Conservation (phyloP, 64 coral and sea anemone genomes). For the Pachyseris speciosa region DNA sequence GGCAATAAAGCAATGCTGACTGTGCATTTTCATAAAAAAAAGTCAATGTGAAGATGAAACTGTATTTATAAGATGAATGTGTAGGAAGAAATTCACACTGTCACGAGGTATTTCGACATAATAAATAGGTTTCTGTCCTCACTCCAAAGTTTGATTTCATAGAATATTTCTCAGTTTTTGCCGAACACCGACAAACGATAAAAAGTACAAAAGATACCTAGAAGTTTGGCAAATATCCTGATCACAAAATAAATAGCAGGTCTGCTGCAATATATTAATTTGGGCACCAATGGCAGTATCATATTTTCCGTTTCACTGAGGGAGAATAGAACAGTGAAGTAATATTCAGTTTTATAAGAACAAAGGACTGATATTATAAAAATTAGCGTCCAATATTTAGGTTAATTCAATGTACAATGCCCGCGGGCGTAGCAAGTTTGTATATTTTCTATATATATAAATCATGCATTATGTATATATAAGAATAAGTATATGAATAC, state of each 20-base stretch:
- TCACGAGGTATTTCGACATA: background rate
- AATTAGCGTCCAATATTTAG: slow-evolving; percentile 15
- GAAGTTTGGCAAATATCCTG: slow-evolving; percentile 25
- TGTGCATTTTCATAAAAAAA: background rate
- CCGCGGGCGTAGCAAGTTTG: slow-evolving; percentile 22
- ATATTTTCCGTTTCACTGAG: slow-evolving; percentile 35
- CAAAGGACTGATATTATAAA: slow-evolving; percentile 45
- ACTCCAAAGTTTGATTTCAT: background rate
- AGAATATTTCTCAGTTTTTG: slow-evolving; percentile 5
- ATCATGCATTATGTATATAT: slow-evolving; percentile 52
- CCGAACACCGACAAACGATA: background rate
- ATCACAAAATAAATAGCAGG: slow-evolving; percentile 57
- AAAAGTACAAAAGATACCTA: slow-evolving; percentile 40
- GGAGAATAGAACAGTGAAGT: slow-evolving; percentile 4
- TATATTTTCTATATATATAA: slow-evolving; percentile 44
- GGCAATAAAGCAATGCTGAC: background rate
- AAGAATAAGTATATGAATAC: slow-evolving; percentile 50
- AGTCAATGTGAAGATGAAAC: background rate
- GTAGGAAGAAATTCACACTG: background rate
- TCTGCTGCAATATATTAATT: slow-evolving; percentile 57
- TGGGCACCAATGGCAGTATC: slow-evolving; percentile 1
- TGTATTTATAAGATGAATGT: slow-evolving; percentile 33
- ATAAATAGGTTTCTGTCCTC: slow-evolving; percentile 33
- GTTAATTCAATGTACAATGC: slow-evolving; percentile 46
- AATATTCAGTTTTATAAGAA: slow-evolving; percentile 35